Evolutionary conservation across 2,888 invertebrate genomes (phyloP).

Genomic region (Prosopocoilus inquinatus): DNA sequence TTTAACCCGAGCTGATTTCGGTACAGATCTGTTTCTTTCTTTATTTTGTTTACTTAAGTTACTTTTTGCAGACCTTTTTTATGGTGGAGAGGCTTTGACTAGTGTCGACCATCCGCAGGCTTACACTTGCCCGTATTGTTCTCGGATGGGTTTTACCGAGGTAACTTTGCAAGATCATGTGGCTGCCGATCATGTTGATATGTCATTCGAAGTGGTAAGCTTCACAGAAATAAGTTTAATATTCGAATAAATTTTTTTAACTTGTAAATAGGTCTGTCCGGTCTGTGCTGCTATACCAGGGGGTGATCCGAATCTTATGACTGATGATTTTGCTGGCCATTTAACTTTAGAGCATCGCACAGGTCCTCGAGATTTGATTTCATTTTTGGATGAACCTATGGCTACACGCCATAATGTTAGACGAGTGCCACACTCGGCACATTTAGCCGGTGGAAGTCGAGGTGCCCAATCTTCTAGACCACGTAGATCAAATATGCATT

Average conservation of each 20-base stretch:
- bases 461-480: slow-evolving; percentile 57
- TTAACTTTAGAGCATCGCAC: slow-evolving; percentile 88
- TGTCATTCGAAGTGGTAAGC: slow-evolving; percentile 82
- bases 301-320: slow-evolving; percentile 96
- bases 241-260: not conserved
- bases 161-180: slow-evolving; percentile 88
- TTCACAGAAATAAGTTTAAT: not conserved
- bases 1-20: slow-evolving; percentile 93
- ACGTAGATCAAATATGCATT: slow-evolving; percentile 92
- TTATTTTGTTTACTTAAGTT: not conserved
- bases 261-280: slow-evolving; percentile 78
- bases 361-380: slow-evolving; percentile 82
- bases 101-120: slow-evolving; percentile 91
- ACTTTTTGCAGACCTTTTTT: slow-evolving; percentile 76
- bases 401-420: slow-evolving; percentile 53
- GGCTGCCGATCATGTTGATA: slow-evolving; percentile 87
- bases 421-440: slow-evolving; percentile 45
- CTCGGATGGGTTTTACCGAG: slow-evolving; percentile 94
- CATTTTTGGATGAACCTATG: slow-evolving; percentile 89
- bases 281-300: slow-evolving; percentile 96
- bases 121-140: slow-evolving; percentile 97
- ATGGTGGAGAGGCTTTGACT: slow-evolving; percentile 90
- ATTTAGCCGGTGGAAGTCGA: slow-evolving; percentile 48
- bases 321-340: slow-evolving; percentile 97
- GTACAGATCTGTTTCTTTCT: slow-evolving; percentile 52